Percentiles rank a stretch among this genome's conserved stretches.
These are phyloP conservation scores for Cyphomyrus discorhynchus DNA, from an alignment of 2,113 vertebrate species.

Conservation along the genomic window DNA sequence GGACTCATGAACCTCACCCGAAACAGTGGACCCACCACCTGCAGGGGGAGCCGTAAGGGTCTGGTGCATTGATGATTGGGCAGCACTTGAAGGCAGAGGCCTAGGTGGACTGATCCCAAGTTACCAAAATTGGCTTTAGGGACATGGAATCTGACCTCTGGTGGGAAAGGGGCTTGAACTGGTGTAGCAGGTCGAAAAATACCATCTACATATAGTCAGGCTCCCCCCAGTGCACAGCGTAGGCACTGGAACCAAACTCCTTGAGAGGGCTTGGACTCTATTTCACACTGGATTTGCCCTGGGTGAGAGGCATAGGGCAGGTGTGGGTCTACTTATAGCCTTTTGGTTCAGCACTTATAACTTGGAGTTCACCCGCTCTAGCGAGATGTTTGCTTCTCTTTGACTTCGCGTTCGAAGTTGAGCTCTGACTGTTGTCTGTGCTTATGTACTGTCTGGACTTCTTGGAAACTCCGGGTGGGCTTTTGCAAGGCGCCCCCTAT, in stretches of 20 bases:
- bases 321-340: not conserved
- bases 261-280: not conserved
- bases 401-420: not conserved
- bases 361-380: not conserved
- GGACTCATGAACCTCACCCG: not conserved
- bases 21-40: not conserved
- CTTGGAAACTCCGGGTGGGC: not conserved
- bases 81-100: not conserved
- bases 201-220: not conserved
- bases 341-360: not conserved
- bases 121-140: not conserved
- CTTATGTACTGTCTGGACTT: not conserved
- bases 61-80: not conserved
- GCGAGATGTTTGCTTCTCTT: not conserved
- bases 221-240: not conserved
- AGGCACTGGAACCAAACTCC: not conserved
- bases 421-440: not conserved
- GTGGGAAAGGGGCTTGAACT: not conserved
- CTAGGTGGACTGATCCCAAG: not conserved
- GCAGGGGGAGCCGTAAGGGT: not conserved
- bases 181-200: not conserved
- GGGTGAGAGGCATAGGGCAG: not conserved
- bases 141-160: not conserved
- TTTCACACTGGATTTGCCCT: not conserved
- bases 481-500: not conserved